A percentile compares a stretch with the other conserved stretches of the same genome.
These are phyloP conservation scores for Marmota flaviventris DNA, from an alignment of 2,113 vertebrate genomes.

Conservation along the genomic window DNA sequence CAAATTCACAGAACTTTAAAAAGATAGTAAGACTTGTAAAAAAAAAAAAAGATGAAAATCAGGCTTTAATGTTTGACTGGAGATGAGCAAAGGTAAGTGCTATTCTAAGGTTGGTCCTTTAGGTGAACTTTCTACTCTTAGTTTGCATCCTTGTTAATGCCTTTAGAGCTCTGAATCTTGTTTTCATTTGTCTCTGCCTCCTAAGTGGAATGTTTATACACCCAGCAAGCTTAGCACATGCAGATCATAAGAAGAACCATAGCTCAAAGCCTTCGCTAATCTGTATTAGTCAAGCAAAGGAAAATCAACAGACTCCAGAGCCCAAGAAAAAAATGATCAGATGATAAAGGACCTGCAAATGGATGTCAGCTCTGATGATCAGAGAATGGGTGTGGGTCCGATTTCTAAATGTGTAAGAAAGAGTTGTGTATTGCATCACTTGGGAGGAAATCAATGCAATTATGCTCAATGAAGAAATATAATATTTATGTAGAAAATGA, in stretches of 20 bases:
- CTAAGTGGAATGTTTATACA: constrained; percentile 44
- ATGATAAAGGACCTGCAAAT: neutral
- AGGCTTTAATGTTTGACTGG: neutral
- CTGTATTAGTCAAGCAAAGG: neutral
- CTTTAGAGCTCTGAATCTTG: constrained; percentile 16
- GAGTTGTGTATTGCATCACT: neutral
- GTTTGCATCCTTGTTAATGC: neutral
- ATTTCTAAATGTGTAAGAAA: neutral
- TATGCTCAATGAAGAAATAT: constrained; percentile 77
- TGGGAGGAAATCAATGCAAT: constrained; percentile 60
- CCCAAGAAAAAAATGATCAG: neutral
- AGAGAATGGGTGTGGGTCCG: neutral
- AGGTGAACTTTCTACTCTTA: neutral
- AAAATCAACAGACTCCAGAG: neutral
- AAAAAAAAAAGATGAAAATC: neutral
- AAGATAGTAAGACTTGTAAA: neutral
- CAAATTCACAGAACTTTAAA: neutral
- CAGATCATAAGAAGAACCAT: neutral
- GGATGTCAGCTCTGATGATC: neutral
- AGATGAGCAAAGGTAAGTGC: neutral
- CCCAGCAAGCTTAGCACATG: neutral
- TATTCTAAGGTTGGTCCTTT: neutral
- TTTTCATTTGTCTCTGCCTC: constrained; percentile 48
- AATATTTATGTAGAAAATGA: constrained; percentile 73
- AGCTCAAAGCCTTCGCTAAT: neutral